These are phyloP conservation scores for Morelia viridis DNA, from an alignment of 2,797 vertebrate genomes.

Conservation along the genomic window DNA sequence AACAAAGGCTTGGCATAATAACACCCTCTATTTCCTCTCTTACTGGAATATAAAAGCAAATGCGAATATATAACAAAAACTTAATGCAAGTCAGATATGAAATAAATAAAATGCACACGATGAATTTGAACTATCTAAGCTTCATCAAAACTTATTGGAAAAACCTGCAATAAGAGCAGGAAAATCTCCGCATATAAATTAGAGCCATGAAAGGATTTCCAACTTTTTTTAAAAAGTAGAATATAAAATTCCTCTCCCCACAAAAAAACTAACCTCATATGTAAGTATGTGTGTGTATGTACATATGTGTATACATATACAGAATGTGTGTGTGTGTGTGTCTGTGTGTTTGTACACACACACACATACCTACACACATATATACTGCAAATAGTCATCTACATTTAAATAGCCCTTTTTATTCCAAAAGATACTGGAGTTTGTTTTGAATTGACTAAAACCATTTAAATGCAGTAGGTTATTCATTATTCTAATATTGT, in stretches of 20 bases:
- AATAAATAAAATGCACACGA: slow-evolving; percentile 69
- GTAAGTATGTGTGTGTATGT: background rate
- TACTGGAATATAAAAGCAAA: slow-evolving; percentile 65
- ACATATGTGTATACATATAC: background rate
- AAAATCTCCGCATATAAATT: slow-evolving; percentile 72
- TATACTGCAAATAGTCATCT: slow-evolving; percentile 69
- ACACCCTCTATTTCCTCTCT: slow-evolving; percentile 63
- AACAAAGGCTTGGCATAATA: slow-evolving; percentile 71
- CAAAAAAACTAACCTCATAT: background rate
- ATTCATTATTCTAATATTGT: background rate
- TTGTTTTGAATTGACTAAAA: slow-evolving; percentile 47
- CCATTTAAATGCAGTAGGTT: slow-evolving; percentile 26
- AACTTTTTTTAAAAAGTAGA: slow-evolving; percentile 64
- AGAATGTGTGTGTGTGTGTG: background rate
- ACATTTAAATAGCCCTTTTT: slow-evolving; percentile 66
- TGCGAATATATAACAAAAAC: slow-evolving; percentile 67
- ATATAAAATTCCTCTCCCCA: slow-evolving; percentile 53
- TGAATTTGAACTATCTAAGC: slow-evolving; percentile 68
- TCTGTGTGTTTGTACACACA: too few species aligned
- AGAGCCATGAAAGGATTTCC: slow-evolving; percentile 67
- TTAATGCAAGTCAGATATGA: slow-evolving; percentile 67
- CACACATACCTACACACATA: slow-evolving; percentile 3
- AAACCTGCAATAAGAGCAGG: slow-evolving; percentile 63
- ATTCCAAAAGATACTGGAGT: slow-evolving; percentile 28
- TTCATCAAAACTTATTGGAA: slow-evolving; percentile 69